These are phyloP conservation scores for Phalangium opilio DNA, from an alignment of 2,888 invertebrate genomes.

Conservation along the genomic window DNA sequence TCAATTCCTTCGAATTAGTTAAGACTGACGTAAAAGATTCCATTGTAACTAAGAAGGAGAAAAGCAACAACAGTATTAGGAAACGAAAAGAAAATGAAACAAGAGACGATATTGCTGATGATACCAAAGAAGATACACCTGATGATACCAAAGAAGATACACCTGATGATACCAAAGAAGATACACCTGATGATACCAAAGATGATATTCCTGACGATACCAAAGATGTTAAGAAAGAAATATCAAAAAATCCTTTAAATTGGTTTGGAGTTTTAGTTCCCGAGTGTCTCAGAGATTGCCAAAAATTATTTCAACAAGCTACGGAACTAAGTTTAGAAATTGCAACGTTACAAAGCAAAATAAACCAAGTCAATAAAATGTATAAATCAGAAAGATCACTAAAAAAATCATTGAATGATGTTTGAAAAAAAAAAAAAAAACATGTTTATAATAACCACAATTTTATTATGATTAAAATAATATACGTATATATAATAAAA, in stretches of 20 bases:
- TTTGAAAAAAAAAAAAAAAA: too few species aligned
- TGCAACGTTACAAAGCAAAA: slow-evolving; percentile 49
- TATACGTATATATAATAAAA: too few species aligned
- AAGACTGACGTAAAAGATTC: neutral
- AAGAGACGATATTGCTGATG: neutral
- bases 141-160: neutral
- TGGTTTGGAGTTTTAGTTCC: slow-evolving; percentile 82
- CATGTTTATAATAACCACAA: too few species aligned
- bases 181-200: neutral
- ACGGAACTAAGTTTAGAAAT: slow-evolving; percentile 49
- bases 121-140: too few species aligned
- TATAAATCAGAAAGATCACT: too few species aligned
- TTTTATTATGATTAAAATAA: too few species aligned
- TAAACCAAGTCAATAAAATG: slow-evolving; percentile 25
- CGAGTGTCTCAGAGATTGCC: slow-evolving; percentile 56
- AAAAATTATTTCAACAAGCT: slow-evolving; percentile 52
- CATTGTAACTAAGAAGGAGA: neutral
- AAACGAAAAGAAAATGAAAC: neutral
- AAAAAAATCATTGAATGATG: too few species aligned
- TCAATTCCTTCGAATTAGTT: neutral
- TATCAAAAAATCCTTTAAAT: slow-evolving; percentile 45
- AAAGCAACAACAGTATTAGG: neutral
- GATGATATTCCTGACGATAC: neutral
- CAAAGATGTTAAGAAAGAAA: neutral
- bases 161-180: neutral